A percentile compares a stretch with the other conserved stretches of the same genome.
phyloP scores from a whole-genome alignment of 2,797 vertebrate species.

The Tarsius wallacei region DNA sequence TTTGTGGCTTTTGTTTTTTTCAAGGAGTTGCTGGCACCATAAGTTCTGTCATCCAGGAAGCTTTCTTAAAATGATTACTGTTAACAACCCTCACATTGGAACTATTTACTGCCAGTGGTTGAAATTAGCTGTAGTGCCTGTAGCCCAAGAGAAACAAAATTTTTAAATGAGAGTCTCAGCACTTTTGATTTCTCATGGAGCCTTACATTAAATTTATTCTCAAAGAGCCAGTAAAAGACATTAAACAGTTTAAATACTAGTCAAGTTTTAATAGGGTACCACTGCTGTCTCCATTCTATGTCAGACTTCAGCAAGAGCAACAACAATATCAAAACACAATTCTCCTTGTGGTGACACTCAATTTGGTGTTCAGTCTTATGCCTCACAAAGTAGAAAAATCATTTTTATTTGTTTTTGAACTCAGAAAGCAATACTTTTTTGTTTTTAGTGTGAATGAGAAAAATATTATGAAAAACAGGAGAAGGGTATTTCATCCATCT shows the following conservation, averaged over 20 bases:
- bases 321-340: not conserved
- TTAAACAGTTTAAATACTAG: constrained; percentile 49
- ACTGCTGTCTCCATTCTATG: not conserved
- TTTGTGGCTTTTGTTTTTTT: constrained; percentile 70
- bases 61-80: constrained; percentile 81
- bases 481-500: not conserved
- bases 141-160: constrained; percentile 78
- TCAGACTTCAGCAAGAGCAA: not conserved
- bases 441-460: not conserved
- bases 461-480: not conserved
- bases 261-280: constrained; percentile 28
- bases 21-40: constrained; percentile 56
- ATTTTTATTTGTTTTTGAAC: not conserved
- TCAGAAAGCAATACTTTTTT: not conserved
- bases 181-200: constrained; percentile 77
- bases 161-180: constrained; percentile 76
- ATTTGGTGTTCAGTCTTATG: not conserved
- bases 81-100: constrained; percentile 78
- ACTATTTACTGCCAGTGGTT: constrained; percentile 84
- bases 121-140: constrained; percentile 83
- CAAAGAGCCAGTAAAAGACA: constrained; percentile 41
- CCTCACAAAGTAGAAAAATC: not conserved
- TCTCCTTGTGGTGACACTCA: not conserved
- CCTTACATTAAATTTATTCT: constrained; percentile 52
- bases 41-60: constrained; percentile 73